phyloP scores from a whole-genome alignment of 2,888 invertebrate species.

The Hipparchia sbordonii region DNA sequence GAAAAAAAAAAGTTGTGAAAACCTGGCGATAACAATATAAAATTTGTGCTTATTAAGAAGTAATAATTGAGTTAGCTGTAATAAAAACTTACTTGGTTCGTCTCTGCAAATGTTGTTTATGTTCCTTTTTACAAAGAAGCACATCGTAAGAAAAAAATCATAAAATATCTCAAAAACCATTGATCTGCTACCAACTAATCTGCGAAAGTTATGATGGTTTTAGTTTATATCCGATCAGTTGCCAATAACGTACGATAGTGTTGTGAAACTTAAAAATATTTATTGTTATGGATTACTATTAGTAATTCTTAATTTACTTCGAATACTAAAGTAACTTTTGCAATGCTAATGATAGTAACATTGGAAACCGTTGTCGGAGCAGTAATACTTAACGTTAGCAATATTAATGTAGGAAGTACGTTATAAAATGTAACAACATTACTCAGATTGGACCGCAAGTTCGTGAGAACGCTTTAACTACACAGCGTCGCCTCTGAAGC shows the following conservation, averaged over 20 bases:
- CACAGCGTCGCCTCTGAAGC: slow-evolving; percentile 29
- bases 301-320: background rate
- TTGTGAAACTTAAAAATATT: background rate
- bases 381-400: slow-evolving; percentile 6
- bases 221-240: background rate
- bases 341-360: slow-evolving; percentile 1
- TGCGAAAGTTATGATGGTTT: background rate
- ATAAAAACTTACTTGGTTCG: background rate
- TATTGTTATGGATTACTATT: background rate
- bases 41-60: background rate
- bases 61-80: background rate
- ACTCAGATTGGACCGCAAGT: slow-evolving; percentile 27
- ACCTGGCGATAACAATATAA: background rate
- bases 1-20: background rate
- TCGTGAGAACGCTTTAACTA: slow-evolving; percentile 36
- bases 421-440: slow-evolving; percentile 33
- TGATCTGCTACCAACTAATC: background rate
- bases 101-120: background rate
- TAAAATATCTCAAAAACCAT: background rate
- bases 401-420: slow-evolving; percentile 20
- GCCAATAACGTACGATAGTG: background rate
- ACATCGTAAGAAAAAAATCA: background rate
- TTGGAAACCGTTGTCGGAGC: background rate
- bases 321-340: background rate
- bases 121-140: background rate